phyloP scores from a whole-genome alignment of 2,888 invertebrate species.

The Ceramica pisi region DNA sequence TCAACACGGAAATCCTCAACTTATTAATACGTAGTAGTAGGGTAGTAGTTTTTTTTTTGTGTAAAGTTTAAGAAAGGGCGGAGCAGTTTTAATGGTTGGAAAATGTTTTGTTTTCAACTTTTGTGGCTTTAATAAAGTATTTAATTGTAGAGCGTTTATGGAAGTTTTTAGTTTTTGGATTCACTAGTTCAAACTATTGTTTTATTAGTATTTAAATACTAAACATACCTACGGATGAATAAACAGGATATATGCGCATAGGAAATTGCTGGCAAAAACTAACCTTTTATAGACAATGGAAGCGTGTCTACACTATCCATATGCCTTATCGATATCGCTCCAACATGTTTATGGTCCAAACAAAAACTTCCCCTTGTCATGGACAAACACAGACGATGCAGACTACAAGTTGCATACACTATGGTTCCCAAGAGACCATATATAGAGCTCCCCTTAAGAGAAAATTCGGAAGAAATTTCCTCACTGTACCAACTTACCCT shows the following conservation, averaged over 20 bases:
- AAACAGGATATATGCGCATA: too few species aligned
- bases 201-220: background rate
- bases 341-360: slow-evolving; percentile 61
- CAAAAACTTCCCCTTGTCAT: slow-evolving; percentile 65
- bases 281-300: background rate
- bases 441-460: slow-evolving; percentile 75
- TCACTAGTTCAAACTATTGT: background rate
- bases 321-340: slow-evolving; percentile 39
- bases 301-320: background rate
- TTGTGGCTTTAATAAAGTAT: background rate
- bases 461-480: slow-evolving; percentile 78
- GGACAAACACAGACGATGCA: slow-evolving; percentile 81
- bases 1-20: background rate
- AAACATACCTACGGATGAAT: too few species aligned
- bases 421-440: slow-evolving; percentile 77
- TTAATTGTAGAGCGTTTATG: background rate
- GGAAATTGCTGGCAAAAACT: too few species aligned
- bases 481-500: slow-evolving; percentile 74
- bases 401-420: slow-evolving; percentile 79
- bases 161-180: background rate
- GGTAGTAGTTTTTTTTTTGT: background rate
- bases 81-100: background rate
- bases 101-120: background rate
- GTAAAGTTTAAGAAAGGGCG: background rate
- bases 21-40: background rate